Percentiles rank a stretch among this genome's conserved stretches.
phyloP scores from a whole-genome alignment of 2,797 vertebrate species.

The Phalanger gymnotis region DNA sequence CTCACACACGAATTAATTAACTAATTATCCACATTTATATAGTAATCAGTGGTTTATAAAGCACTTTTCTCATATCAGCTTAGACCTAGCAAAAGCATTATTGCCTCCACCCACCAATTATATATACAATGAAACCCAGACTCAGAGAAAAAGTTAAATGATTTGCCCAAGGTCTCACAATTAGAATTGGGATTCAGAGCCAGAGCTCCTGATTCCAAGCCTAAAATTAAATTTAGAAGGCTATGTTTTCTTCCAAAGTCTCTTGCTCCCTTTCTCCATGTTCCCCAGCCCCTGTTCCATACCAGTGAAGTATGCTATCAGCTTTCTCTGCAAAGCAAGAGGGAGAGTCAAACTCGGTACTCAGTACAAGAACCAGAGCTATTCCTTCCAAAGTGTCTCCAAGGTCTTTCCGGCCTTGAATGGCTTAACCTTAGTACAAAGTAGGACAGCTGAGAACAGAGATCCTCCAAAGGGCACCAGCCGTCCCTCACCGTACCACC shows the following conservation, averaged over 20 bases:
- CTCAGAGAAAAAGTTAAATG: neutral
- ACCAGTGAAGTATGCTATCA: neutral
- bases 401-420: neutral
- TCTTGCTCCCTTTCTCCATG: neutral
- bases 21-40: neutral
- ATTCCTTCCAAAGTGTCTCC: neutral
- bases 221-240: neutral
- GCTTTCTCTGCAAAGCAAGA: neutral
- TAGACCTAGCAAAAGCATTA: neutral
- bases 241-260: neutral
- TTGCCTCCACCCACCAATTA: neutral
- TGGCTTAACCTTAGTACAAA: neutral
- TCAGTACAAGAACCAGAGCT: neutral
- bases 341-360: neutral
- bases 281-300: neutral
- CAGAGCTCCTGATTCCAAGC: neutral
- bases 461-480: neutral
- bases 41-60: neutral
- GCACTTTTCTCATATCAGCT: neutral
- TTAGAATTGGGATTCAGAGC: neutral
- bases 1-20: slow-evolving; percentile 13
- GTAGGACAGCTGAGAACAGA: neutral
- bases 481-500: neutral
- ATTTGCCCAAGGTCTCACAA: neutral
- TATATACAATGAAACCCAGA: neutral